Evolutionary conservation across 2,797 vertebrate species (phyloP), one percentile per base, ranked within the genome.

Genomic region (Erpetoichthys calabaricus): DNA sequence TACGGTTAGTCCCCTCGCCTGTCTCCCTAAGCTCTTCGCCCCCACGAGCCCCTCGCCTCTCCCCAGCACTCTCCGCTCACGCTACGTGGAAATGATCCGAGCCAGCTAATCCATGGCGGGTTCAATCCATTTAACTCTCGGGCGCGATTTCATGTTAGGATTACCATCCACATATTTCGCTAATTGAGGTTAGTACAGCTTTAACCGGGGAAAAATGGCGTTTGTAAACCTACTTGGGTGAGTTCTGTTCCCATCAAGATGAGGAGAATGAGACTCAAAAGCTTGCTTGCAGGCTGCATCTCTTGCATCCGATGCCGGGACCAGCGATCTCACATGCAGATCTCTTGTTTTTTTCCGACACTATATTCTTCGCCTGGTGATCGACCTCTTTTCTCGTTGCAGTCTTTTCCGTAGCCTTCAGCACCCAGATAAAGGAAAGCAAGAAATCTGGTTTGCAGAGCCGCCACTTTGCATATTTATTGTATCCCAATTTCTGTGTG

Each of bases 241-340:
- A 96, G 91, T 90, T 97, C 91, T 75, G 90, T 93, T 86, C 90
- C 90, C 90, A 94, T 90, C 80, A 97, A 84, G 86, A 92, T 75
- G 81, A 97, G 91, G 73, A 94, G 74, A 76, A 86, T 78, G 71
- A 97, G 89, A 83, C 88, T 86, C 72, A 91, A 79, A 71, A 97
- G 80, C 88, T 90, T 91, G 89, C 85, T 91, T 81, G 88, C 83
- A 72, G 89, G 87, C 74, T 80, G 90, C 94, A 97, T 97, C 79
- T 90, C 91, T 86, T 70, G 84, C 82, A 78, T 81, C 81, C 80
- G 77, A 76, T 77, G 76, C 70, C 76, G 55, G 82, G 73, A 65
- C 84, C 83, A 72, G 71, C 80, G 84, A 76, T 81, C 87, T 86
- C 78, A 88, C 87, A 81, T 85, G 69, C 86, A 85, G 87, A 79